These are phyloP conservation scores for Lepidotrigona ventralis DNA, from an alignment of 1,140 invertebrate genomes.

Conservation along the genomic window DNA sequence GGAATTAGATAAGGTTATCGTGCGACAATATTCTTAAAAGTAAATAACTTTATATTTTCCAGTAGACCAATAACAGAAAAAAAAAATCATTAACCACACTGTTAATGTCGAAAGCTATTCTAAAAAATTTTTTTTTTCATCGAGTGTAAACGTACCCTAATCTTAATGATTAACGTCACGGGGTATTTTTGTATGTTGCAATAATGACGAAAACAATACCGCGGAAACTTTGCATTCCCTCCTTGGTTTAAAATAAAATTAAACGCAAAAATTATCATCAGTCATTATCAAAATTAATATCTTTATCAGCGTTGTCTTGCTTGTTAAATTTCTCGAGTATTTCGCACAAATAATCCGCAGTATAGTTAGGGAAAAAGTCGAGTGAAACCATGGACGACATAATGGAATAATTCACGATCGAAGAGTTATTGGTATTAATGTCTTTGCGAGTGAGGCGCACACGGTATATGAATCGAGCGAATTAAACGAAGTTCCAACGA, in stretches of 20 bases:
- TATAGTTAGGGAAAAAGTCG: neutral
- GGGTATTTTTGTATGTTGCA: neutral
- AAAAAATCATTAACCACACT: neutral
- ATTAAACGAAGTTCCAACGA: neutral
- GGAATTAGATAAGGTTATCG: constrained; percentile 11
- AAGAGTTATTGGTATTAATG: neutral
- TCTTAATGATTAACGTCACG: neutral
- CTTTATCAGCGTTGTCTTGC: no score
- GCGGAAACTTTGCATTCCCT: neutral
- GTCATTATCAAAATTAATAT: no score
- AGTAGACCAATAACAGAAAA: no score
- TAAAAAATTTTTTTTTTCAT: no score
- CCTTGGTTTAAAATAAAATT: neutral
- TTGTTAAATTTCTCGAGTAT: neutral
- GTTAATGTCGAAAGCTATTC: neutral
- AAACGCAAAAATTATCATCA: neutral
- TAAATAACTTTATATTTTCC: neutral
- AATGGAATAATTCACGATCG: neutral
- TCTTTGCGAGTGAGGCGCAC: no score
- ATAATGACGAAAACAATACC: neutral
- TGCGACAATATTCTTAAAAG: neutral
- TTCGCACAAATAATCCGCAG: neutral
- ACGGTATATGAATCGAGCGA: neutral
- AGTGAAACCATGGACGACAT: neutral
- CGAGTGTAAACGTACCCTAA: neutral